A percentile compares a stretch with the other conserved stretches of the same genome.
Conservation (phyloP, 2,797 vertebrate species). For the Eulemur coronatus region DNA sequence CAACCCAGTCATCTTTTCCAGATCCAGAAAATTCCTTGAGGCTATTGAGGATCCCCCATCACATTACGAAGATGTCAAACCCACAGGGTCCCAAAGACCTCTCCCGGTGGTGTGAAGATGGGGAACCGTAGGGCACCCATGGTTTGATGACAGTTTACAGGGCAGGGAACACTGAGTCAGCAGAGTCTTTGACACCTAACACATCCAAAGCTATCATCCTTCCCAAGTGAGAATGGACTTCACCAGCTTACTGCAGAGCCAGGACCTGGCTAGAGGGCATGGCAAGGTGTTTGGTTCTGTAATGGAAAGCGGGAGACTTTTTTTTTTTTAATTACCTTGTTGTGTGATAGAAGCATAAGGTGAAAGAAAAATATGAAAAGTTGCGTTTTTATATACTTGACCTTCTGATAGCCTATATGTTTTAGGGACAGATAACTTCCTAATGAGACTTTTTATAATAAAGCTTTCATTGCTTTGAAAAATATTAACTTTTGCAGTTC, state of each 20-base stretch:
- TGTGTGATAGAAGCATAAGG: constrained; percentile 53
- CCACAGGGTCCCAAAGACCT: background rate
- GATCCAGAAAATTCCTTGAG: background rate
- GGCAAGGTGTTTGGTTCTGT: background rate
- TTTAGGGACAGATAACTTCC: constrained; percentile 79
- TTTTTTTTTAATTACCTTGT: constrained; percentile 54
- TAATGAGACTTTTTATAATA: constrained; percentile 83
- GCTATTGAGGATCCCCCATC: background rate
- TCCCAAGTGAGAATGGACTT: background rate
- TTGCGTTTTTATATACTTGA: constrained; percentile 59
- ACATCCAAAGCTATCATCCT: background rate
- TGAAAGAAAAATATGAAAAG: constrained; percentile 44
- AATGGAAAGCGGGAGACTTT: background rate
- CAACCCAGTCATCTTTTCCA: background rate
- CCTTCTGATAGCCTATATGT: constrained; percentile 68
- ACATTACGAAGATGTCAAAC: background rate
- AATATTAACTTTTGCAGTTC: constrained; percentile 81
- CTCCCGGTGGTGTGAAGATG: background rate
- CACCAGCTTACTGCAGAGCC: background rate
- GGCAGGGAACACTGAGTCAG: background rate
- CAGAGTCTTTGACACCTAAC: background rate
- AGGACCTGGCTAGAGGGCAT: background rate
- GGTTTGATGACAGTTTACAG: background rate
- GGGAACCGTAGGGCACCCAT: background rate
- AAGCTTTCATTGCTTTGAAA: constrained; percentile 81